phyloP scores from a whole-genome alignment of 2,113 vertebrate species.

The Phalacrocorax brasilianus region DNA sequence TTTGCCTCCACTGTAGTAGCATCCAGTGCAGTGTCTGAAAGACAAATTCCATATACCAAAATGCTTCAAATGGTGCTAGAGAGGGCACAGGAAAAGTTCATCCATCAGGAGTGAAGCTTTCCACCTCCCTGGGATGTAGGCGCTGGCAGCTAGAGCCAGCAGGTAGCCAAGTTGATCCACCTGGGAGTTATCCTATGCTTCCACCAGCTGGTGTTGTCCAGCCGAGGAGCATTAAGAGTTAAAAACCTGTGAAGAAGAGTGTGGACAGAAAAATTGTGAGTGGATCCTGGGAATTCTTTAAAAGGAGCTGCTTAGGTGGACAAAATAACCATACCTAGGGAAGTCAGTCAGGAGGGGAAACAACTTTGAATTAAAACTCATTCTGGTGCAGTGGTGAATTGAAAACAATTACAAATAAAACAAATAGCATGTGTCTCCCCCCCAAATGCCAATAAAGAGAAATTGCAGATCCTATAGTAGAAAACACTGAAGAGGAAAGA shows the following conservation, averaged over 20 bases:
- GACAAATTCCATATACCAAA: not conserved
- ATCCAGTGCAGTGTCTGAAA: not conserved
- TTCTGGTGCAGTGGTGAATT: not conserved
- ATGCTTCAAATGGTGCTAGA: not conserved
- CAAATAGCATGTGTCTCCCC: not conserved
- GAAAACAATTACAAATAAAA: not conserved
- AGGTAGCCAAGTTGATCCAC: not conserved
- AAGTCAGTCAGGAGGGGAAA: not conserved
- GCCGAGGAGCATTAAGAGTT: not conserved
- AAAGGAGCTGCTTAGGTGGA: not conserved
- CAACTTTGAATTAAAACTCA: not conserved
- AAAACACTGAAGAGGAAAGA: not conserved
- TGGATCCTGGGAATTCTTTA: not conserved
- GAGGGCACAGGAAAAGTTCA: rapidly evolving
- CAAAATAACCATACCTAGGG: not conserved
- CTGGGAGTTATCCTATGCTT: not conserved
- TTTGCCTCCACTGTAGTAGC: not conserved
- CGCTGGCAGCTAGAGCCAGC: not conserved
- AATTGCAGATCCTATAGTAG: not conserved
- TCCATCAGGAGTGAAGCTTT: rapidly evolving
- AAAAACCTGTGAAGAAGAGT: not conserved
- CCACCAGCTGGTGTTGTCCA: not conserved
- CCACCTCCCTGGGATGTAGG: not conserved
- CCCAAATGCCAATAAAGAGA: not conserved
- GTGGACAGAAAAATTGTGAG: not conserved